Evolutionary conservation across 2,888 invertebrate species (phyloP).

Genomic region (Sesia bembeciformis): DNA sequence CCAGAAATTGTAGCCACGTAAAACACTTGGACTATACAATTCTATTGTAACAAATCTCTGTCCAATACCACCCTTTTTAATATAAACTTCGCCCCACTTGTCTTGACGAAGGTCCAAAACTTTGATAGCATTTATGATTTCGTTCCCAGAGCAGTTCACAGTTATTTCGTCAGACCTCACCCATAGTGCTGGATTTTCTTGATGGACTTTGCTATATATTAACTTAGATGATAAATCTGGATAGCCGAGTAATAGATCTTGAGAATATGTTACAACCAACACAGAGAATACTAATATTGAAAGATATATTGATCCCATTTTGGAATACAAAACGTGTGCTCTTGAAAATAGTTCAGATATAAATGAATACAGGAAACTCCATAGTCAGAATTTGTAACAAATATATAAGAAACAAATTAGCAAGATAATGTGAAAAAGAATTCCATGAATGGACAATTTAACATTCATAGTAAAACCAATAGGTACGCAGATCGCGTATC

Average conservation of each 20-base stretch:
- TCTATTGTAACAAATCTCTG: constrained; percentile 41
- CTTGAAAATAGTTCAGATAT: too few relatives aligned
- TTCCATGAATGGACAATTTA: constrained; percentile 10
- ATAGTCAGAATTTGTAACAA: background rate
- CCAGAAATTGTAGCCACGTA: constrained; percentile 51
- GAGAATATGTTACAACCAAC: background rate
- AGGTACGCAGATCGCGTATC: background rate
- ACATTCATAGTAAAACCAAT: constrained; percentile 1
- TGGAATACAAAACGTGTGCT: too few relatives aligned
- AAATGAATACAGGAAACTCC: too few relatives aligned
- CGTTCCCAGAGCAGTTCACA: constrained; percentile 20
- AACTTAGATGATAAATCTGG: constrained; percentile 40
- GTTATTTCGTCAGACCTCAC: constrained; percentile 7
- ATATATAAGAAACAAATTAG: background rate
- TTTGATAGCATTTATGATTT: constrained; percentile 50
- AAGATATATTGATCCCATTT: background rate
- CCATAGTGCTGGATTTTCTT: constrained; percentile 46
- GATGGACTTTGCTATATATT: constrained; percentile 49
- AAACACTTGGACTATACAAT: constrained; percentile 41
- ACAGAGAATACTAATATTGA: background rate
- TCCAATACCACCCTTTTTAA: constrained; percentile 49
- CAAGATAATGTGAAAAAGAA: constrained; percentile 2
- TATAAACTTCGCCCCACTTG: constrained; percentile 42
- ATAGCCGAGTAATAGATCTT: constrained; percentile 26
- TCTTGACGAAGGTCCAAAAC: constrained; percentile 42